phyloP scores from a whole-genome alignment of 2,888 invertebrate genomes.

The Machimus atricapillus region DNA sequence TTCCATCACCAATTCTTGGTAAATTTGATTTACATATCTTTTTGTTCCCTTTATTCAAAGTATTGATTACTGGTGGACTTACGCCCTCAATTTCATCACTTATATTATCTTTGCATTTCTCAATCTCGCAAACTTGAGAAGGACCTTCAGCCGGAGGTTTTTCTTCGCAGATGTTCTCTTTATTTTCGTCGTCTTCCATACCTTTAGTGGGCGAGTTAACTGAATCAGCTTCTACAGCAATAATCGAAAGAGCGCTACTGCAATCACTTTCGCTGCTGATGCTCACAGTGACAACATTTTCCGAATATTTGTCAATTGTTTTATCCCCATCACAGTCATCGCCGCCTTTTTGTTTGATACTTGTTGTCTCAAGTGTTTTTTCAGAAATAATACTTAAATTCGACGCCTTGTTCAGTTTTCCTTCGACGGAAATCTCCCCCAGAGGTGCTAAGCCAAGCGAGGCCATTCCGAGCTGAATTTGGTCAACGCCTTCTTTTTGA shows the following conservation, averaged over 20 bases:
- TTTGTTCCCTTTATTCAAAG: background rate
- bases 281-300: background rate
- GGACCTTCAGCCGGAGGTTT: background rate
- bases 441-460: background rate
- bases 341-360: background rate
- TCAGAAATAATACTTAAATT: background rate
- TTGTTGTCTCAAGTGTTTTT: background rate
- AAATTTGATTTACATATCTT: background rate
- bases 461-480: background rate
- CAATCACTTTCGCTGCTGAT: background rate
- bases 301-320: background rate
- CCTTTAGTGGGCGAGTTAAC: background rate
- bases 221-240: background rate
- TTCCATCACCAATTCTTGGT: background rate
- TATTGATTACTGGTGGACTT: background rate
- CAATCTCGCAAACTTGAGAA: background rate
- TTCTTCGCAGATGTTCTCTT: background rate
- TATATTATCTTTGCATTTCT: background rate
- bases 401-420: background rate
- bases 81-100: background rate
- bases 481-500: background rate
- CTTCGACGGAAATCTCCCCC: background rate
- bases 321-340: background rate
- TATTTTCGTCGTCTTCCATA: background rate
- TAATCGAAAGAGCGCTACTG: background rate